Percentiles rank a stretch among this genome's conserved stretches.
Conservation (phyloP, 2,113 vertebrate genomes). For the Muntiacus muntjak region DNA sequence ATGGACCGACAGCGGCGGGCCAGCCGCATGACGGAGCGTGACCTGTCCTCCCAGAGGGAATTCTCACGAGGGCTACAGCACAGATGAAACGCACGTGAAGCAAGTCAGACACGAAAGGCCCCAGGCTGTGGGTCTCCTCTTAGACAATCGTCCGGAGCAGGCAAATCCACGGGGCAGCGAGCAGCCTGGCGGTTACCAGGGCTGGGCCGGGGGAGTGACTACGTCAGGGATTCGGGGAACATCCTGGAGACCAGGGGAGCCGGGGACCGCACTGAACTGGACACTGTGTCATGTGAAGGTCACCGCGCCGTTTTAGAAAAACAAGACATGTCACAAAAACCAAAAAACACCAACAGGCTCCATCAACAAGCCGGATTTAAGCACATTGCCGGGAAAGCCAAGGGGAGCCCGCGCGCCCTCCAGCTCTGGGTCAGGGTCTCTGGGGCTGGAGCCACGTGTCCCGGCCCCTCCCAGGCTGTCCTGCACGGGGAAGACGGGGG, state of each 20-base stretch:
- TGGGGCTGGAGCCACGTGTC: rapidly evolving
- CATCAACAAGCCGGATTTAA: rapidly evolving
- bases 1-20: rapidly evolving
- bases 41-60: neutral
- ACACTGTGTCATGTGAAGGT: no score
- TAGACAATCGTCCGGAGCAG: rapidly evolving
- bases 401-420: neutral
- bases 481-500: neutral
- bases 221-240: no score
- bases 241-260: neutral
- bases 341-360: no score
- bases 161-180: neutral
- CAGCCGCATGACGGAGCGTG: rapidly evolving
- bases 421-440: neutral
- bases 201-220: rapidly evolving
- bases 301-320: neutral
- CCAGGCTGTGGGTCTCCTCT: rapidly evolving
- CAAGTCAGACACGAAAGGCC: neutral
- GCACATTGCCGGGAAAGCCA: neutral
- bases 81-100: neutral
- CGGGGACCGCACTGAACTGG: no score
- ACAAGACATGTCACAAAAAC: neutral
- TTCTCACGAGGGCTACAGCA: neutral
- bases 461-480: rapidly evolving
- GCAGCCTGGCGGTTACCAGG: neutral